Evolutionary conservation across 2,797 vertebrate species (phyloP), one percentile per base, ranked within the genome.

Genomic region (Aldrovandia affinis): DNA sequence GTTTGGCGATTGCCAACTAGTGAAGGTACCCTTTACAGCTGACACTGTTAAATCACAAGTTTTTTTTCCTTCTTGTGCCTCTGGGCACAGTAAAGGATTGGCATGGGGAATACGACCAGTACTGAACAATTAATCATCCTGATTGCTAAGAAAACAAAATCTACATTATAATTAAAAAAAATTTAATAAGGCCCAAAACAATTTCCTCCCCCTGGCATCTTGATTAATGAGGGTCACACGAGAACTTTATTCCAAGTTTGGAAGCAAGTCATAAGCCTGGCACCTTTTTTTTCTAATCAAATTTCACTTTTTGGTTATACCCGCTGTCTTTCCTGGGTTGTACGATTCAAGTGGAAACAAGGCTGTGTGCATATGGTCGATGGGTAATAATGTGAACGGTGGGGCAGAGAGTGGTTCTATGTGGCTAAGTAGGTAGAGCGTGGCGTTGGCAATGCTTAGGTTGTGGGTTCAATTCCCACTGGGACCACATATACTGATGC

Each of bases 41-140:
- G 81, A 79, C 70, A 68, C 3, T 63, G 73, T 28, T 63, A 65
- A 82, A 79, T 78, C 59, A 50, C 14, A 54, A 82, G 73, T 15
- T 65, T 55, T 65, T 18, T 33, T 6, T n/a, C n/a, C n/a, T n/a
- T n/a, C n/a, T n/a, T 73, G 68, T 63, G 77, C 68, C 84, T 81
- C 70, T 25, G 78, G 82, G 18, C 73, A 70, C 33, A 81, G 25
- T 42, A 80, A 18, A 59, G 33, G 3, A 15, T 86, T 88, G 93
- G 90, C 90, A 78, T 44, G 93, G 93, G 93, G 92, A 63, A 79
- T 83, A 78, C 47, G 87, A 81, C 85, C 88, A 39, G 88, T 91
- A 89, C 86, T 81, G 86, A 92, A 92, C 92, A 92, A 96, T 96
- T 93, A 95, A 96, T 96, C 95, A 96, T 89, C 81, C 63, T 92